Base-by-base conservation (phyloP, 2,797 vertebrate genomes). In the Danio tinwini region DNA sequence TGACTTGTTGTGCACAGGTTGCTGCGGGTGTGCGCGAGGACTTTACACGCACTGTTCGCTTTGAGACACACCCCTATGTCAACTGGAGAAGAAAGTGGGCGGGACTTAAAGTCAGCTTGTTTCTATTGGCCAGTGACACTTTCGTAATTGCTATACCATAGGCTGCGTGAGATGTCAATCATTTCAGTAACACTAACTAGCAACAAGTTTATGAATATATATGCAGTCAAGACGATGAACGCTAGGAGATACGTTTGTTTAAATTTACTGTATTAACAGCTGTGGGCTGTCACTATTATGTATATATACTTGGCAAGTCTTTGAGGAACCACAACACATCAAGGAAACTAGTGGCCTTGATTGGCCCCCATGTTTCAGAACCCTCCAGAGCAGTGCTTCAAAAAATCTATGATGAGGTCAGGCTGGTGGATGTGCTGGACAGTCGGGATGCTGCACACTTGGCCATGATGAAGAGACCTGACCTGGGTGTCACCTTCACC, bases 31-130 rank as follows among this genome's bases (percentile, higher is more conserved):
- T 7, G 29, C 29, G 37, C n/a, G 17, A 62, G 7, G 44, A 81
- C 45, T 76, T 82, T 45, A 55, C 74, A 44, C 17, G 49, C 65
- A 37, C 67, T 17, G 8, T n/a, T 49, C n/a, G 7, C 40, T 74
- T 14, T 13, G 39, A 58, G 70, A 75, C 86, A 87, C 86, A 74
- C 86, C 86, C 83, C 82, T 83, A 67, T 74, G 50, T 74, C 74
- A 78, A 47, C 56, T n/a, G 0, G n/a, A 55, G 40, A 21, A 62
- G 2, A 8, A 11, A 45, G 44, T 39, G 55, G 80, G 76, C 55
- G 80, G 68, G 81, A 16, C 5, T 49, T 68, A 17, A 7, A 5
- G 1, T 47, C 7, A 1, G 42, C 6, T 3, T 69, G 40, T 80
- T 78, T 29, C 29, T 73, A 82, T 82, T 85, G 81, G 83, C 11